Conservation (phyloP, 2,797 vertebrate genomes). For the Muscicapa striata region DNA sequence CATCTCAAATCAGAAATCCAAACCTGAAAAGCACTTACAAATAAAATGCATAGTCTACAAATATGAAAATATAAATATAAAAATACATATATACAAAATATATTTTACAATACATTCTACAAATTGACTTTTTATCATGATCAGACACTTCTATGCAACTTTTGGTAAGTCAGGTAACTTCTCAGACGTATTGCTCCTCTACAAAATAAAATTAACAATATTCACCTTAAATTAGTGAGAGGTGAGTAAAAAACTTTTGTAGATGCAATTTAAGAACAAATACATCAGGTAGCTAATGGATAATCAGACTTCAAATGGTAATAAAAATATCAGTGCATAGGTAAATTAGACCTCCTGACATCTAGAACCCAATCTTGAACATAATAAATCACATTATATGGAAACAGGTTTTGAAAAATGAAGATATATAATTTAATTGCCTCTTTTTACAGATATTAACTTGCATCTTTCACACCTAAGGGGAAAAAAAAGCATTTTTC, state of each 20-base stretch:
- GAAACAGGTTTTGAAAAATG: background rate
- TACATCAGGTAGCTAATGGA: background rate
- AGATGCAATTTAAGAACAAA: background rate
- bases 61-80: background rate
- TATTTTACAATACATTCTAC: background rate
- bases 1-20: background rate
- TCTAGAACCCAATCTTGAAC: background rate
- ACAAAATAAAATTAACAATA: background rate
- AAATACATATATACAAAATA: background rate
- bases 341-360: background rate
- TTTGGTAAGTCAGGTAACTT: background rate
- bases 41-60: background rate
- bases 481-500: background rate
- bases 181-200: background rate
- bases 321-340: background rate
- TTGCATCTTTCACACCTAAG: background rate
- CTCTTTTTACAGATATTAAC: background rate
- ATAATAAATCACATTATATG: background rate
- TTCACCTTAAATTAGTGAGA: background rate
- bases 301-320: background rate
- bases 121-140: background rate
- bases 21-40: background rate
- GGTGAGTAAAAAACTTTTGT: background rate
- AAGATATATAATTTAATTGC: background rate
- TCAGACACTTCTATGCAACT: background rate